These are phyloP conservation scores for Calameuta idolon DNA, from an alignment of 2,888 invertebrate species.

Conservation along the genomic window DNA sequence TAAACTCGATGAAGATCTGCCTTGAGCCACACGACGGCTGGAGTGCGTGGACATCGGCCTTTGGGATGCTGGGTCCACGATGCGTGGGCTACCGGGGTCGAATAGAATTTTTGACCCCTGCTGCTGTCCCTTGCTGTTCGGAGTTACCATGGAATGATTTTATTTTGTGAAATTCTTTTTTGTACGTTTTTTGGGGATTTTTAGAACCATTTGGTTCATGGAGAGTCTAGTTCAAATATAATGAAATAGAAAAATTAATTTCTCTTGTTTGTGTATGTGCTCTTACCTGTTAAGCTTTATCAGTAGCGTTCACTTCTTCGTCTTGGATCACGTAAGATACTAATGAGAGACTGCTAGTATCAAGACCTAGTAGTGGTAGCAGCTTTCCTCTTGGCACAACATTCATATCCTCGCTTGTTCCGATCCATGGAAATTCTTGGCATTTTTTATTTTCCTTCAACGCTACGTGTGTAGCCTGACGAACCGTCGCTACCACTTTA, in stretches of 20 bases:
- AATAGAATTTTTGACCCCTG: neutral
- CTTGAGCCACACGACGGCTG: neutral
- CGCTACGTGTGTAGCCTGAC: slow-evolving; percentile 71
- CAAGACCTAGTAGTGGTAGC: slow-evolving; percentile 67
- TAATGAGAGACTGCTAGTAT: slow-evolving; percentile 32
- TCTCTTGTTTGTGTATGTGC: neutral
- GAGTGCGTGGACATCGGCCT: neutral
- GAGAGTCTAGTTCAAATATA: too few relatives aligned
- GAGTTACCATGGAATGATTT: neutral
- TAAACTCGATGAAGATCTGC: neutral
- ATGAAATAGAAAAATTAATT: neutral
- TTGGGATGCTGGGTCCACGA: neutral
- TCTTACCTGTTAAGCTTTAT: neutral
- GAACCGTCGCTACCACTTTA: slow-evolving; percentile 72
- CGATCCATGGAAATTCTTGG: slow-evolving; percentile 69
- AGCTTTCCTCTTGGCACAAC: slow-evolving; percentile 57
- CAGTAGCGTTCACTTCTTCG: neutral
- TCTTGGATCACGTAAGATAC: slow-evolving; percentile 29
- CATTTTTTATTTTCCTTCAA: slow-evolving; percentile 70
- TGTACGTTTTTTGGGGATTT: too few relatives aligned
- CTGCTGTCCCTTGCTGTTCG: neutral
- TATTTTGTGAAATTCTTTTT: neutral
- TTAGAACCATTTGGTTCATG: too few relatives aligned
- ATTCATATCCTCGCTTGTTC: slow-evolving; percentile 45
- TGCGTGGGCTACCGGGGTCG: too few relatives aligned